Evolutionary conservation across 2,113 vertebrate species (phyloP), one percentile per base, ranked within the genome.

Genomic region (Carlito syrichta): DNA sequence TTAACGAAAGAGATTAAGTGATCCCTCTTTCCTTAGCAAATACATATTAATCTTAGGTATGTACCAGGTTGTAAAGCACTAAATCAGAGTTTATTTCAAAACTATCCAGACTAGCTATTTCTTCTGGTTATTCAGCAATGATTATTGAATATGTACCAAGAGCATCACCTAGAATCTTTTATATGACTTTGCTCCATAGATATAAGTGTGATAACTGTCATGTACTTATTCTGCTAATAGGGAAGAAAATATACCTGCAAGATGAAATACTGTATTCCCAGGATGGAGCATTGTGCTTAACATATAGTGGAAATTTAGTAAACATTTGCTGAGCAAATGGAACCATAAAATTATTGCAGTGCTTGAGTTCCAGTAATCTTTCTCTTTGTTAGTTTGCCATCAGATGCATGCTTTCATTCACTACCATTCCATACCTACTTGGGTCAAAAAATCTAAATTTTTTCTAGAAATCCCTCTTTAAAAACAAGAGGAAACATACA

Each of bases 231-330:
- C 38, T 32, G 2, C 35, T 77, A 68, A 69, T 8, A 52, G 8
- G n/a, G 5, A 8, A 78, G 4, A 5, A 35, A 62, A 12, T 1
- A 48, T 6, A 62, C 3, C 16, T 40, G 1, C 8, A 3, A 6
- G 68, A 3, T 85, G 54, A 54, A 20, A 38, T 35, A 52, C 35
- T 43, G 3, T 48, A 11, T 50, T 20, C 7, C 10, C 13, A 76
- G 16, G 45, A 30, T 22, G 35, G 17, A 48, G 14, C 10, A 35
- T 14, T 6, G 3, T 38, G 22, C 8, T 93, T 23, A 52, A 8
- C 0, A 73, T 7, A 23, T 20, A 38, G 10, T 38, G 43, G 16
- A 73, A 32, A 60, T 43, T 66, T 60, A 56, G 43, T 17, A 60
- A 85, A 54, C 25, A n/a, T 43, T 60, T 62, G 22, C 87, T 85